A percentile compares a stretch with the other conserved stretches of the same genome.
These are phyloP conservation scores for Parasteatoda tepidariorum DNA, from an alignment of 1,140 invertebrate genomes.

Conservation along the genomic window DNA sequence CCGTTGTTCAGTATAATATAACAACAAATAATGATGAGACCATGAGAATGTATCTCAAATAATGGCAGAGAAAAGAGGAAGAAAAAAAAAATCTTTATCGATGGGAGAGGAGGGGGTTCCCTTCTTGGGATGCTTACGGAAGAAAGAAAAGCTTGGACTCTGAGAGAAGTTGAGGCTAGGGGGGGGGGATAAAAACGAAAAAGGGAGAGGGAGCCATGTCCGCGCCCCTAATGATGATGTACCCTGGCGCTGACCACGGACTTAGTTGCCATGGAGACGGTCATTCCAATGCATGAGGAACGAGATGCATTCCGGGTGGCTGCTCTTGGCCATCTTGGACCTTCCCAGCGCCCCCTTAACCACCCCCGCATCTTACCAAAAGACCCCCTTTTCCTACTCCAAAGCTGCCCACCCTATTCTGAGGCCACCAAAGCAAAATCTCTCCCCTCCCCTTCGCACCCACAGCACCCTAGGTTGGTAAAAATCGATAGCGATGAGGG, in stretches of 20 bases:
- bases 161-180: neutral
- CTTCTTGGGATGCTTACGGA: slow-evolving; percentile 25
- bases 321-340: slow-evolving; percentile 58
- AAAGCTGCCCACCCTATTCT: slow-evolving; percentile 1
- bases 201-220: slow-evolving; percentile 19
- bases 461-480: too few relatives aligned
- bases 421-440: neutral
- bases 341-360: slow-evolving; percentile 34
- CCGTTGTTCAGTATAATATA: neutral
- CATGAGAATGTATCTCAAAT: neutral
- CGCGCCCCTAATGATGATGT: slow-evolving; percentile 59
- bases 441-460: neutral
- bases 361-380: slow-evolving; percentile 18
- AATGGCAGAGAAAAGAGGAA: neutral
- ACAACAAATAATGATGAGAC: neutral
- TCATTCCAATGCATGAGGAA: slow-evolving; percentile 61
- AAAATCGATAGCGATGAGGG: slow-evolving; percentile 57
- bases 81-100: neutral
- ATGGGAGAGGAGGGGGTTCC: neutral
- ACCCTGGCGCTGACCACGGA: slow-evolving; percentile 60
- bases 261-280: slow-evolving; percentile 60
- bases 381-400: slow-evolving; percentile 22
- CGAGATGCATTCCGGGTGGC: slow-evolving; percentile 60
- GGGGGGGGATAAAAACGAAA: slow-evolving; percentile 2
- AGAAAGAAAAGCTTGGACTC: slow-evolving; percentile 28